Percentiles rank a stretch among this genome's conserved stretches.
phyloP scores from a whole-genome alignment of 2,113 vertebrate species.

The Rissa tridactyla region DNA sequence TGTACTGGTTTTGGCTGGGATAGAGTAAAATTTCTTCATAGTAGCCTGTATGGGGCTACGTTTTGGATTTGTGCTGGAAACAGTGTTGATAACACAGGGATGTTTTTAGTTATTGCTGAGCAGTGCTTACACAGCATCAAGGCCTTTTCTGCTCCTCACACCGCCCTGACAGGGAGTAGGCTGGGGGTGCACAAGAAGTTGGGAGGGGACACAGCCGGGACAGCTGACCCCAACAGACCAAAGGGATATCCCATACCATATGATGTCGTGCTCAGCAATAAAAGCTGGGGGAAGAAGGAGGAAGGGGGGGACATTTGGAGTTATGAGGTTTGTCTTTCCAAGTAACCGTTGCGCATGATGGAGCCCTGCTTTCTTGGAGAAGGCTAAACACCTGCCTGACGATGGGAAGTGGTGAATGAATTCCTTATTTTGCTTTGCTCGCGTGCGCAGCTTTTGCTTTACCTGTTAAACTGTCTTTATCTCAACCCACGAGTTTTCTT shows the following conservation, averaged over 20 bases:
- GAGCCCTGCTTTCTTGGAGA: neutral
- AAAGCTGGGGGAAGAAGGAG: no score
- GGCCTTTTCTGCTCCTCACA: no score
- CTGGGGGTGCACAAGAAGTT: no score
- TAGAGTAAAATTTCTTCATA: no score
- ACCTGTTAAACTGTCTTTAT: no score
- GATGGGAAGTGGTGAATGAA: neutral
- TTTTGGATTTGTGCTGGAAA: neutral
- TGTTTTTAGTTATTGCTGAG: neutral
- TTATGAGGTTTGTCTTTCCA: neutral
- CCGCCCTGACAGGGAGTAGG: no score
- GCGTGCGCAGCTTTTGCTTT: neutral
- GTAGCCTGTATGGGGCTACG: neutral
- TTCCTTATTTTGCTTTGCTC: neutral
- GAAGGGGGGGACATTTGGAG: neutral
- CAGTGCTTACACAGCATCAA: no score
- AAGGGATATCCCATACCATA: neutral
- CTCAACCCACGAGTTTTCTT: no score
- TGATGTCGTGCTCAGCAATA: neutral
- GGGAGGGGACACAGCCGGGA: no score
- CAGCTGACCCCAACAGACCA: neutral
- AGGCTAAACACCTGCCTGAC: neutral
- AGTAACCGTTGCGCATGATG: neutral
- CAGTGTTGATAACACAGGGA: neutral
- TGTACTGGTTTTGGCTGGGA: neutral